These are phyloP conservation scores for Phalanger gymnotis DNA, from an alignment of 2,797 vertebrate genomes.

Conservation along the genomic window DNA sequence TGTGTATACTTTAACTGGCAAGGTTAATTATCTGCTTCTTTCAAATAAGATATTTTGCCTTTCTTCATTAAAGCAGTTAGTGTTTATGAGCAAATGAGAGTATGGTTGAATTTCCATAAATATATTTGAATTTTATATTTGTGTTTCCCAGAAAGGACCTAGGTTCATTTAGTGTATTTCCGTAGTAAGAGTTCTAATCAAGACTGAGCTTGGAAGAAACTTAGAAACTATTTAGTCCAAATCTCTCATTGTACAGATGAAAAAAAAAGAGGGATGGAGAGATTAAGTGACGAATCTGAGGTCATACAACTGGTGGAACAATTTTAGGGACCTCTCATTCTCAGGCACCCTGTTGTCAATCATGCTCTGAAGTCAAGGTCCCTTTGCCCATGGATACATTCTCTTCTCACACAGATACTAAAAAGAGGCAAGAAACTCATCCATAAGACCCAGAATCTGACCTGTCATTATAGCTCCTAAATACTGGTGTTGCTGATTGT, in stretches of 20 bases:
- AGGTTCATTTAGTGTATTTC: not conserved
- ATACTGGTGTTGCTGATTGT: not conserved
- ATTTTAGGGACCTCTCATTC: not conserved
- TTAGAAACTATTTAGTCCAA: not conserved
- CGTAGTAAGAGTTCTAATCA: not conserved
- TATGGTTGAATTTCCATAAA: not conserved
- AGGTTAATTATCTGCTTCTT: conserved; percentile 16
- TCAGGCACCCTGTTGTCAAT: not conserved
- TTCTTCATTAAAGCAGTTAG: conserved; percentile 35
- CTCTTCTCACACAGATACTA: not conserved
- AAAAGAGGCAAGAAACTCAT: not conserved
- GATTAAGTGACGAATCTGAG: not conserved
- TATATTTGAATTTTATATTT: not conserved
- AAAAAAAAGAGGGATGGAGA: not conserved
- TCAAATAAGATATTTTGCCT: conserved; percentile 22
- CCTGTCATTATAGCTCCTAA: not conserved
- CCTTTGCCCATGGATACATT: not conserved
- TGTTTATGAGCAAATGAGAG: not conserved
- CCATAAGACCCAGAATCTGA: not conserved
- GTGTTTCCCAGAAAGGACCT: not conserved
- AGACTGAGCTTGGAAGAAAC: not conserved
- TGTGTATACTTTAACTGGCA: conserved; percentile 32
- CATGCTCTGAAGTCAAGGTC: not conserved
- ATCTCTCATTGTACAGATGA: not conserved
- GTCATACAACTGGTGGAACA: not conserved